Evolutionary conservation across 2,888 invertebrate genomes (phyloP), one percentile per base, ranked within the genome.

Genomic region (Synergus laeviventris): DNA sequence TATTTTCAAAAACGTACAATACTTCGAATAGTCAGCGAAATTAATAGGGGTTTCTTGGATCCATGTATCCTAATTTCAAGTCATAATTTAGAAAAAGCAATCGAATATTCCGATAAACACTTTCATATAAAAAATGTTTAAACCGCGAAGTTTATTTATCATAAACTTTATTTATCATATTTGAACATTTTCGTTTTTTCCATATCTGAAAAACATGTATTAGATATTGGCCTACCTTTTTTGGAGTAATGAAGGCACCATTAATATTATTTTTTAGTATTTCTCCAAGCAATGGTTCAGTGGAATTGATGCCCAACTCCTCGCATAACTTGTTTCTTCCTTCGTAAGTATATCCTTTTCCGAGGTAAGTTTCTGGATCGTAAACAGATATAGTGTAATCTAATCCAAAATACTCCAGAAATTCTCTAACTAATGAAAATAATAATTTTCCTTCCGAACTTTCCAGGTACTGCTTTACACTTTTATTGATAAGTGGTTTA

Each of bases 301-400:
- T 86, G 12, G 90, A 88, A 79, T 83, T 86, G 75, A 91, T 89
- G 80, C 91, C 91, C 78, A 91, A 85, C 81, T 89, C 88, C 79
- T 91, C 90, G n/a, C 87, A 89, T 75, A 91, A 81, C 84, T 91
- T 91, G 81, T 89, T 89, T 84, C 94, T 92, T 42, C 93, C 94
- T 84, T 93, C 92, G 84, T 94, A 94, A 77, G 92, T 91, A 87
- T 94, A 95, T 81, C 93, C 93, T 84, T 92, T 93, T 31, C 94
- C 94, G 88, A 94, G 92, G 83, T 94, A 94, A n/a, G 95, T 94
- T 92, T 97, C 97, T 42, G 96, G 94, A 90, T 95, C 95, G 91
- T 95, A 96, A 56, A 97, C 96, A 85, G 95, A 95, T 87, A 95
- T 91, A 49, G 96, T 96, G 87, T 94, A 96, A 89, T 95, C 94